A percentile compares a stretch with the other conserved stretches of the same genome.
These are phyloP conservation scores for Lophotis ruficrista DNA, from an alignment of 2,113 vertebrate genomes.

Conservation along the genomic window DNA sequence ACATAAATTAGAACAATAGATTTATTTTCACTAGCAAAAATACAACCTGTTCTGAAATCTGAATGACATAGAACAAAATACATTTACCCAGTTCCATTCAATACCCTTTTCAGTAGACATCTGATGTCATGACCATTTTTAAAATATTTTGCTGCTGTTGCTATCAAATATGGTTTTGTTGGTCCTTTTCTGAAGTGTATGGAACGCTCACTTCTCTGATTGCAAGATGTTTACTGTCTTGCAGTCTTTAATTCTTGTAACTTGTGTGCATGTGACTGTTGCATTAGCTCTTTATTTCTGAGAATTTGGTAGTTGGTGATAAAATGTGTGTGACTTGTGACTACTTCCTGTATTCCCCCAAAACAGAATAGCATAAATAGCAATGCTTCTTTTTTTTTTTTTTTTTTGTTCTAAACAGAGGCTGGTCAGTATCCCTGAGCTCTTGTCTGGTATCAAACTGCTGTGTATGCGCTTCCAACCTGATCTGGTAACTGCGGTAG, in stretches of 20 bases:
- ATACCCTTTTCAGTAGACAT: background rate
- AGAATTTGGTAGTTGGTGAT: background rate
- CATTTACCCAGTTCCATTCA: background rate
- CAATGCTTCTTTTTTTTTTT: background rate
- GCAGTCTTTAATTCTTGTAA: background rate
- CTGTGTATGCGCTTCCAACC: conserved; percentile 98
- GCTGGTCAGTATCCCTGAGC: conserved; percentile 95
- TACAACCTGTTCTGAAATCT: background rate
- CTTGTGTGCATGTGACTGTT: background rate
- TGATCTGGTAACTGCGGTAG: conserved; percentile 90
- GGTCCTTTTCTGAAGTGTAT: background rate
- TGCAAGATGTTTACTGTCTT: background rate
- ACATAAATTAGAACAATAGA: background rate
- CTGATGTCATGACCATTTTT: background rate
- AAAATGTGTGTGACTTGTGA: background rate
- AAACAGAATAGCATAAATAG: background rate
- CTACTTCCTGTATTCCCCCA: background rate
- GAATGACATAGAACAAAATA: background rate
- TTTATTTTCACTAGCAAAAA: background rate
- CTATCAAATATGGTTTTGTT: background rate
- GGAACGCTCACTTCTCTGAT: background rate
- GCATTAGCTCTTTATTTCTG: background rate
- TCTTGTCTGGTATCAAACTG: conserved; percentile 96
- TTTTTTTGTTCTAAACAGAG: conserved; percentile 74
- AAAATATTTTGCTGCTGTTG: background rate